Conservation (phyloP, 2,888 invertebrate genomes). For the Hydriomena furcata region DNA sequence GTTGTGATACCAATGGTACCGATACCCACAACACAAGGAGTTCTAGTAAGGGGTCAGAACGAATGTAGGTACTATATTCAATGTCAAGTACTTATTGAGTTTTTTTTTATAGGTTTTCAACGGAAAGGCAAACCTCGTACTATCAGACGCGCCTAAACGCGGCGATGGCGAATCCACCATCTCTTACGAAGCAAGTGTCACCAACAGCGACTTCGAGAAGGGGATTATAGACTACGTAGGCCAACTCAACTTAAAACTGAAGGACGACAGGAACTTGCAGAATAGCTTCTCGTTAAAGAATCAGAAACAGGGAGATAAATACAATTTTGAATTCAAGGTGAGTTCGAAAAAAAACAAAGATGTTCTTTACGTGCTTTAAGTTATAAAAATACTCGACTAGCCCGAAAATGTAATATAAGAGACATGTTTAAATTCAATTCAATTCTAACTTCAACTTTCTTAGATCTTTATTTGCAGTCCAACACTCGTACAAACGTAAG, state of each 20-base stretch:
- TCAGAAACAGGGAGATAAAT: conserved; percentile 55
- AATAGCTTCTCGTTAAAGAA: conserved; percentile 60
- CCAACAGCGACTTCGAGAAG: conserved; percentile 58
- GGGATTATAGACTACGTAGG: conserved; percentile 59
- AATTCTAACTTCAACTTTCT: no score
- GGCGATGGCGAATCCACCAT: conserved; percentile 63
- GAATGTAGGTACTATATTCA: no score
- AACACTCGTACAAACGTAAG: no score
- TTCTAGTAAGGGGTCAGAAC: no score
- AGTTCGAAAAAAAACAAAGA: neutral
- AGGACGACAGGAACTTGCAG: conserved; percentile 61
- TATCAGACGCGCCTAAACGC: conserved; percentile 65
- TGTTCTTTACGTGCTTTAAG: no score
- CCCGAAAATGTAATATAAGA: no score
- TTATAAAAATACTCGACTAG: no score
- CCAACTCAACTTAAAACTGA: conserved; percentile 59
- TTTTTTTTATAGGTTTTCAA: conserved; percentile 50
- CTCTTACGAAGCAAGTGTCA: conserved; percentile 59
- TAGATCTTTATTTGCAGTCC: no score
- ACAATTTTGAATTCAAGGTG: conserved; percentile 66
- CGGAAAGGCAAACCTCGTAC: conserved; percentile 52
- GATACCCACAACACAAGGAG: no score
- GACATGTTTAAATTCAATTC: no score
- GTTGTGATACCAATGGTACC: no score
- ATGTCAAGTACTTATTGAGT: neutral